phyloP scores from a whole-genome alignment of 2,888 invertebrate genomes.

The Oscheius sp. region DNA sequence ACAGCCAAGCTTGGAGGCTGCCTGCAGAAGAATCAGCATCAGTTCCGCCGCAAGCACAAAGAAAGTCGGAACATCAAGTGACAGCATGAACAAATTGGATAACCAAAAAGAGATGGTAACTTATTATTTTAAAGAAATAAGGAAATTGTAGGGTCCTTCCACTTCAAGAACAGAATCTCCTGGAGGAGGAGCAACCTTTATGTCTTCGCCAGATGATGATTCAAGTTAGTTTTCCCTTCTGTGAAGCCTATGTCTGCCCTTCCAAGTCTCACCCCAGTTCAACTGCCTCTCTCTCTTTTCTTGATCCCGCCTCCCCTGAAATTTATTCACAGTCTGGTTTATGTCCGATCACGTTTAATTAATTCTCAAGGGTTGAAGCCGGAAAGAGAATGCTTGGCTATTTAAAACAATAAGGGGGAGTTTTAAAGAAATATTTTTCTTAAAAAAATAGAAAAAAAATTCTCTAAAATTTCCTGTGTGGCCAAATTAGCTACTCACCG shows the following conservation, averaged over 20 bases:
- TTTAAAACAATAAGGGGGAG: neutral
- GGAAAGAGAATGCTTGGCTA: too few species aligned
- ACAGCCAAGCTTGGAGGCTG: conserved; percentile 5
- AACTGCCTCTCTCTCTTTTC: neutral
- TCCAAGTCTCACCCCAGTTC: neutral
- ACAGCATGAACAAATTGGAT: conserved; percentile 28
- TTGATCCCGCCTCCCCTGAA: neutral
- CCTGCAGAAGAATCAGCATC: conserved; percentile 16
- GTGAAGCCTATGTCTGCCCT: neutral
- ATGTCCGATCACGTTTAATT: neutral
- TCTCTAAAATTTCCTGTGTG: neutral
- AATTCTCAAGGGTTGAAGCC: too few species aligned
- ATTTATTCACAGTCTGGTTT: neutral
- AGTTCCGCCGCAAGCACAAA: conserved; percentile 36
- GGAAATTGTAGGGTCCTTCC: neutral
- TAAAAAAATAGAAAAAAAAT: neutral
- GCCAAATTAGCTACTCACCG: neutral
- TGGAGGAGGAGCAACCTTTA: conserved; percentile 50
- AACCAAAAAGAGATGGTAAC: neutral
- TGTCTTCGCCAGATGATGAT: conserved; percentile 67
- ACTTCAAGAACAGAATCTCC: conserved; percentile 4
- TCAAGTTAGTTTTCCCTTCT: conserved; percentile 54
- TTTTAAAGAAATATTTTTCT: neutral
- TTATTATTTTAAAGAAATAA: neutral
- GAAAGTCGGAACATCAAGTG: conserved; percentile 36